Base-by-base conservation (phyloP, 2,888 invertebrate species). In the Eristalinus sepulchralis region DNA sequence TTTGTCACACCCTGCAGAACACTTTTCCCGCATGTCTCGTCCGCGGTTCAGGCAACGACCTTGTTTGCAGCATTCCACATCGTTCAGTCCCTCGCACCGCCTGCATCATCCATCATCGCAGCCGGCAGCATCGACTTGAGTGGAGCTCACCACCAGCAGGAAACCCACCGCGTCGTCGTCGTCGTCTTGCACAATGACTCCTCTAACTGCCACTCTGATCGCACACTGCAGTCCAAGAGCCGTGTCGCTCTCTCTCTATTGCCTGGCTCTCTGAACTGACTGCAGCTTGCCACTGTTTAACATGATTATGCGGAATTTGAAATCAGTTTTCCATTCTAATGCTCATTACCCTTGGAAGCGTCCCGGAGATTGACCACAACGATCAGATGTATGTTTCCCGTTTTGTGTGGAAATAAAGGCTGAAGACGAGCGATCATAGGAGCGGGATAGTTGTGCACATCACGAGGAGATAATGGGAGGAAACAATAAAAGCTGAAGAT, bases 241-340 rank as follows among this genome's bases (percentile, higher is more conserved):
- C 67, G 67, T 78, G n/a, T n/a, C n/a, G n/a, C n/a, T n/a, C n/a
- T 47, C 36, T n/a, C 6, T 60, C 62, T 64, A 66, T 57, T 33
- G 53, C 57, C 70, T 60, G n/a, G 22, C 57, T 78, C 62, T 73
- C 60, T 64, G 34, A n/a, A 13, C 39, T 39, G 68, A 62, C 82
- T 82, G 78, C 83, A 79, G 83, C 67, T 83, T 47, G 83, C 86
- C 78, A 79, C 86, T 86, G 86, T 86, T 86, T 83, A 78, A 71
- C 86, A 86, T 86, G 86, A 86, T 86, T 83, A 83, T 86, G 82
- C 86, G 86, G 86, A 86, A 86, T 86, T 79, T 67, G 64, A 83
- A 82, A 83, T 83, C 83, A 82, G 83, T 83, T 82, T 73, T 86
- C 70, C 70, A 71, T 86, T 82, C 86, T 71, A 57, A 71, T 75